Conservation (phyloP, 2,888 invertebrate genomes). For the Mimas tiliae region DNA sequence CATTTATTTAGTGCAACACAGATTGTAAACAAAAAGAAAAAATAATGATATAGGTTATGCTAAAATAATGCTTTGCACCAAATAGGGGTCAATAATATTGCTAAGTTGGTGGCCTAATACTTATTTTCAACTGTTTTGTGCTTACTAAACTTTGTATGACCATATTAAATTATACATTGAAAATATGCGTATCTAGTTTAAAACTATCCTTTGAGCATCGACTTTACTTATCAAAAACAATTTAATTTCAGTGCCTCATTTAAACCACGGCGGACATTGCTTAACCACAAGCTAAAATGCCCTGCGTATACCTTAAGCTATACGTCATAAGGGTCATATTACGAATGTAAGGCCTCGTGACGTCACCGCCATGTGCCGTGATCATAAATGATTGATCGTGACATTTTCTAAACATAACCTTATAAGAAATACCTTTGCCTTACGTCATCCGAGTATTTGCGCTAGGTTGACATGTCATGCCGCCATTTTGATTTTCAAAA, state of each 20-base stretch:
- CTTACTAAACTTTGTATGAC: too few relatives aligned
- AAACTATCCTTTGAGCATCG: background rate
- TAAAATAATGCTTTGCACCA: too few relatives aligned
- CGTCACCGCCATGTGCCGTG: constrained; percentile 37
- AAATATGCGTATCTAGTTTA: background rate
- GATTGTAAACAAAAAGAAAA: too few relatives aligned
- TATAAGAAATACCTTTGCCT: constrained; percentile 32
- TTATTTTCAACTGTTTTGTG: too few relatives aligned
- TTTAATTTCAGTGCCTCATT: background rate
- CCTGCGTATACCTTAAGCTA: constrained; percentile 26
- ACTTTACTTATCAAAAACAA: background rate
- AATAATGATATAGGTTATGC: too few relatives aligned
- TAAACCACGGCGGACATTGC: constrained; percentile 32
- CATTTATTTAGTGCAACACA: too few relatives aligned
- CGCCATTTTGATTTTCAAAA: constrained; percentile 40
- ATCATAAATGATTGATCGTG: constrained; percentile 55
- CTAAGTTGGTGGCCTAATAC: too few relatives aligned
- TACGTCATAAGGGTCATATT: constrained; percentile 46
- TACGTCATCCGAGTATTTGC: constrained; percentile 54
- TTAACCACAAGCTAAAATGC: constrained; percentile 36
- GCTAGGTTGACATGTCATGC: constrained; percentile 38
- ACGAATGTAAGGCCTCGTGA: constrained; percentile 32
- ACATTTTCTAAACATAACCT: constrained; percentile 52
- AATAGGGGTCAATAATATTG: too few relatives aligned
- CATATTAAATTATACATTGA: background rate